Conservation (phyloP, 1,140 invertebrate species). For the Hyposmocoma kahamanoa region DNA sequence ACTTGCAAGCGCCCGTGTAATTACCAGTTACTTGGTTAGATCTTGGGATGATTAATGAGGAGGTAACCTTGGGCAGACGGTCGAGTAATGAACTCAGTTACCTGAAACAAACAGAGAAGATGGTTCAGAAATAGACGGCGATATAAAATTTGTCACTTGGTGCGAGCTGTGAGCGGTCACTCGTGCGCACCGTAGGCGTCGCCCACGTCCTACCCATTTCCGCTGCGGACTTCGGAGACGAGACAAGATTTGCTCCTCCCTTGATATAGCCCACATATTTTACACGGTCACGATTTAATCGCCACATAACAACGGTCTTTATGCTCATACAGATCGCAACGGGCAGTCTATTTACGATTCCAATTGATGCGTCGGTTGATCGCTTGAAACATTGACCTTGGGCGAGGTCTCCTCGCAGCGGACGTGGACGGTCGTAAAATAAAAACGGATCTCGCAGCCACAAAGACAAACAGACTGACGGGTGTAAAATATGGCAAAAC, state of each 20-base stretch:
- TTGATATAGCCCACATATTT: conserved; percentile 12
- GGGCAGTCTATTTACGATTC: conserved; percentile 16
- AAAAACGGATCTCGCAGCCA: conserved; percentile 49
- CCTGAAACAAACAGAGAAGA: conserved; percentile 34
- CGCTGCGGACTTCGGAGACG: conserved; percentile 30
- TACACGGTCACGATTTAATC: not conserved
- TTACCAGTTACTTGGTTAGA: not conserved
- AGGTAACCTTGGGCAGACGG: conserved; percentile 12
- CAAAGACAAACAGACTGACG: conserved; percentile 54
- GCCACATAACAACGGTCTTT: conserved; percentile 3
- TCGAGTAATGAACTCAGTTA: conserved; percentile 17
- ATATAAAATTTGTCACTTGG: conserved; percentile 50
- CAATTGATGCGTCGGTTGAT: conserved; percentile 29
- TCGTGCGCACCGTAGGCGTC: conserved; percentile 41
- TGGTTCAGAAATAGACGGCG: conserved; percentile 39
- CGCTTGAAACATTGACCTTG: conserved; percentile 50
- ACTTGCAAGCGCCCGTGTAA: not conserved
- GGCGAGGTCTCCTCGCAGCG: conserved; percentile 45
- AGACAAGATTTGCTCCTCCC: conserved; percentile 36
- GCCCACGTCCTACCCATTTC: conserved; percentile 52
- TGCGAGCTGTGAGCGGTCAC: conserved; percentile 36
- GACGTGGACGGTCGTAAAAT: conserved; percentile 65
- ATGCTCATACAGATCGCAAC: conserved; percentile 6
- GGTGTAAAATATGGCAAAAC: conserved; percentile 60
- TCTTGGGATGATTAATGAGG: conserved; percentile 9